Percentiles rank a stretch among this genome's conserved stretches.
phyloP scores from a whole-genome alignment of 2,113 vertebrate species.

The Brevimyrus niger region DNA sequence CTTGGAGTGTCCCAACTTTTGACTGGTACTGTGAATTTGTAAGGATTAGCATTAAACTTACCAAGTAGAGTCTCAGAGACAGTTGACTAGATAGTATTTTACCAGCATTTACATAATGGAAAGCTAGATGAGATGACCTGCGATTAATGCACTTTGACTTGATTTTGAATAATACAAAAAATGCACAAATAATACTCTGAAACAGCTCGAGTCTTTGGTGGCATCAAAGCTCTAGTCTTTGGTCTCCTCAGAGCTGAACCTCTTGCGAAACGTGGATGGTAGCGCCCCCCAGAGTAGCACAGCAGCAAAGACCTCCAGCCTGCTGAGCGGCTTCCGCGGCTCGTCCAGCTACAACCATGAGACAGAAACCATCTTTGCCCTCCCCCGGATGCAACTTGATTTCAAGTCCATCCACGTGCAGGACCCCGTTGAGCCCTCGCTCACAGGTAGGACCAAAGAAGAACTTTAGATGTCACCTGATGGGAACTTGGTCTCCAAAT shows the following conservation, averaged over 20 bases:
- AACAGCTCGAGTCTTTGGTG: neutral
- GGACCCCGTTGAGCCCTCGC: constrained; percentile 85
- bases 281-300: constrained; percentile 84
- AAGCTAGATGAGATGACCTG: neutral
- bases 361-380: constrained; percentile 94
- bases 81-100: neutral
- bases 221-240: neutral
- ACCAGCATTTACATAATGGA: neutral
- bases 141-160: neutral
- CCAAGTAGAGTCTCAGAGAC: neutral
- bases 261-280: constrained; percentile 88
- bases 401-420: constrained; percentile 97
- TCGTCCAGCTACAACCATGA: constrained; percentile 98
- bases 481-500: neutral
- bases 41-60: neutral
- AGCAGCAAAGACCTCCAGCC: constrained; percentile 80
- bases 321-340: constrained; percentile 86
- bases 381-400: constrained; percentile 96
- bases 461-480: neutral
- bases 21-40: neutral
- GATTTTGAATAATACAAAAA: neutral
- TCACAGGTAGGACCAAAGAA: constrained; percentile 63
- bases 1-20: neutral
- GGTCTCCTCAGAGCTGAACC: constrained; percentile 70
- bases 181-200: neutral